These are phyloP conservation scores for Agrypnus murinus DNA, from an alignment of 2,888 invertebrate species.

Conservation along the genomic window DNA sequence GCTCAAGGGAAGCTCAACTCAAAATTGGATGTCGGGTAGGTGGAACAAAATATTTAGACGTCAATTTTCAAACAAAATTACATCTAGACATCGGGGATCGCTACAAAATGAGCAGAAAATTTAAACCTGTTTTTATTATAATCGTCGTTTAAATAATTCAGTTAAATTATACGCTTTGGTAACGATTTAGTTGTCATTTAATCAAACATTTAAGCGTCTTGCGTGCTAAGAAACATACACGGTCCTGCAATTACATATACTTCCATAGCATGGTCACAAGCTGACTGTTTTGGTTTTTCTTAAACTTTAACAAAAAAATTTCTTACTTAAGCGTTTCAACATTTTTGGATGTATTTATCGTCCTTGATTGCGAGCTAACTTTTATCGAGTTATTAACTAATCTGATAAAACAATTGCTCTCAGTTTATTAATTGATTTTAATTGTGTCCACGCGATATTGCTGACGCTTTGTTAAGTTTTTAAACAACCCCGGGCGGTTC, in stretches of 20 bases:
- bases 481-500: constrained; percentile 54
- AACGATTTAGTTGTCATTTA: constrained; percentile 67
- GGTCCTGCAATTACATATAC: constrained; percentile 47
- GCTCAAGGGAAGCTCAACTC: constrained; percentile 9
- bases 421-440: constrained; percentile 35
- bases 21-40: constrained; percentile 12
- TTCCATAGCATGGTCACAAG: constrained; percentile 40
- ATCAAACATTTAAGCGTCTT: constrained; percentile 57
- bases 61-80: constrained; percentile 42
- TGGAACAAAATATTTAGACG: constrained; percentile 37
- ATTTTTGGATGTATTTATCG: neutral
- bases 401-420: constrained; percentile 34
- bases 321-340: neutral
- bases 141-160: constrained; percentile 55
- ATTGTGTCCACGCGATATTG: constrained; percentile 37
- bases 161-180: constrained; percentile 61
- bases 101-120: constrained; percentile 32
- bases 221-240: constrained; percentile 54
- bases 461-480: constrained; percentile 50
- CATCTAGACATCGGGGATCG: constrained; percentile 21
- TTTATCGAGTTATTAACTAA: neutral
- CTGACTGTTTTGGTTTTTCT: constrained; percentile 34
- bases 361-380: no score
- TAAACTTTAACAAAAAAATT: constrained; percentile 2
- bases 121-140: constrained; percentile 53